These are phyloP conservation scores for Clarias pachynema DNA, from an alignment of 2,797 vertebrate genomes.

Conservation along the genomic window DNA sequence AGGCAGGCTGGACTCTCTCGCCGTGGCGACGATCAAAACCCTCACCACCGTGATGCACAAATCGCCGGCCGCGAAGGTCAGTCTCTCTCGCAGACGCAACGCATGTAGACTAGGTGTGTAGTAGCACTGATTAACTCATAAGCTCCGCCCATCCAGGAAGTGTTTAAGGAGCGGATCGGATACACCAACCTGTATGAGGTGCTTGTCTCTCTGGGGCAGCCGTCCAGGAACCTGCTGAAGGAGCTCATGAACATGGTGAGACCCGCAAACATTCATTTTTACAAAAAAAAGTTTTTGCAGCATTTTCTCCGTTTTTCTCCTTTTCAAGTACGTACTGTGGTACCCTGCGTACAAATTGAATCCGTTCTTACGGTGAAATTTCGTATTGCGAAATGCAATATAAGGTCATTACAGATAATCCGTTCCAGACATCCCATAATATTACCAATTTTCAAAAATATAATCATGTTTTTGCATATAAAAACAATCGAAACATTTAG, in stretches of 20 bases:
- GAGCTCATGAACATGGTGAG: constrained; percentile 99
- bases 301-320: not conserved
- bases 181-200: constrained; percentile 94
- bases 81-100: not conserved
- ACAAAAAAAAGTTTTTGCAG: too few species aligned
- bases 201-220: constrained; percentile 89
- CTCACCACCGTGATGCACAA: constrained; percentile 96
- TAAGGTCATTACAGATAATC: too few species aligned
- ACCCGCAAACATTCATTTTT: not conserved
- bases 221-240: constrained; percentile 87
- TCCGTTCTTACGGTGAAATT: too few species aligned
- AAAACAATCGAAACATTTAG: too few species aligned
- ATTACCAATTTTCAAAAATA: too few species aligned
- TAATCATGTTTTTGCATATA: too few species aligned
- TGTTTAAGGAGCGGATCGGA: constrained; percentile 97
- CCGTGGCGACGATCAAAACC: constrained; percentile 92
- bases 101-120: not conserved
- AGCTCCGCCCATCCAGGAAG: constrained; percentile 77
- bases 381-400: too few species aligned
- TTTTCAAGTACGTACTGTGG: too few species aligned
- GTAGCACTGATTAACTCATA: not conserved
- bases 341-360: too few species aligned
- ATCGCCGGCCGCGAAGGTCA: constrained; percentile 96
- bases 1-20: constrained; percentile 88
- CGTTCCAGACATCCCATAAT: too few species aligned